These are phyloP conservation scores for Paradisaea rubra DNA, from an alignment of 2,113 vertebrate genomes.

Conservation along the genomic window DNA sequence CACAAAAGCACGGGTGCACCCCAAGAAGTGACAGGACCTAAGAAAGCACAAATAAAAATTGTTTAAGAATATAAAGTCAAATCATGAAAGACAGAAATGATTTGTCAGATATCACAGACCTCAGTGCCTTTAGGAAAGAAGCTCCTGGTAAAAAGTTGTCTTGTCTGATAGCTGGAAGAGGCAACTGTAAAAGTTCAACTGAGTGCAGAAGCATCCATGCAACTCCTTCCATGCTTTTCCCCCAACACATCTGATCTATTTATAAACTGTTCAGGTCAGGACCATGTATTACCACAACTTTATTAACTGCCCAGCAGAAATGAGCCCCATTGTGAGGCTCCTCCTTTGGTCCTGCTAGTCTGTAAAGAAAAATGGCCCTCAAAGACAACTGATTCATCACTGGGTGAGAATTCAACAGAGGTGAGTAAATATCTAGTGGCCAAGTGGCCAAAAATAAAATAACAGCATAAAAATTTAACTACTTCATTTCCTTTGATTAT, in stretches of 20 bases:
- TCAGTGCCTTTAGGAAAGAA: background rate
- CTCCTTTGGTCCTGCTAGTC: background rate
- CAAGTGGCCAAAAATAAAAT: background rate
- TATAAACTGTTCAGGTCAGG: background rate
- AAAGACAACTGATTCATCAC: background rate
- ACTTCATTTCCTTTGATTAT: background rate
- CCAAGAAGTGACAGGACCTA: background rate
- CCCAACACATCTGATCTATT: accelerated
- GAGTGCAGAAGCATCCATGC: background rate
- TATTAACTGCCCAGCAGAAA: background rate
- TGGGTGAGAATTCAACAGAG: background rate
- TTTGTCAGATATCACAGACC: background rate
- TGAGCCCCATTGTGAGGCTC: background rate
- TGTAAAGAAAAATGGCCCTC: background rate
- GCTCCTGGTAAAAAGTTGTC: background rate
- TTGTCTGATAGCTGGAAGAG: background rate
- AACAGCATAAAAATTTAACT: background rate
- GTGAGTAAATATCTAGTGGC: background rate
- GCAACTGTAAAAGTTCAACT: background rate
- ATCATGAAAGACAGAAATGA: background rate
- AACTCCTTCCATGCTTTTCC: background rate
- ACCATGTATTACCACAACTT: background rate
- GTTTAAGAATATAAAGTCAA: background rate
- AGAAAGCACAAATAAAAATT: background rate
- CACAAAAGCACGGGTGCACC: background rate